Percentiles rank a stretch among this genome's conserved stretches.
These are phyloP conservation scores for Tillus elongatus DNA, from an alignment of 2,888 invertebrate species.

Conservation along the genomic window DNA sequence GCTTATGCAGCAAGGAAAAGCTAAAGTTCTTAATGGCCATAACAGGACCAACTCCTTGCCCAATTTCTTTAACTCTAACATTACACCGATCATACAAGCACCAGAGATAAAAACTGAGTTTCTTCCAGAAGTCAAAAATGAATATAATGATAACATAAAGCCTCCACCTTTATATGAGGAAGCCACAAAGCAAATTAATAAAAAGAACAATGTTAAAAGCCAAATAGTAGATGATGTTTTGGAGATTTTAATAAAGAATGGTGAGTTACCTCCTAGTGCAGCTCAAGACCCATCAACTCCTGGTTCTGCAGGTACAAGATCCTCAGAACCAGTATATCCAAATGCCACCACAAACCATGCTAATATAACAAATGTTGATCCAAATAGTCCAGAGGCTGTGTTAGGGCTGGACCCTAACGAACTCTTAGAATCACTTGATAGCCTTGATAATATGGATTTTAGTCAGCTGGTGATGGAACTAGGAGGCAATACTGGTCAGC, in stretches of 20 bases:
- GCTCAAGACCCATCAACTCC: constrained; percentile 62
- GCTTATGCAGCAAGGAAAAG: constrained; percentile 43
- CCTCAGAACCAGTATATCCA: constrained; percentile 33
- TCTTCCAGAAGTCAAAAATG: constrained; percentile 28
- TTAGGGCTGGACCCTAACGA: constrained; percentile 46
- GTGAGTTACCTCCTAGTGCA: constrained; percentile 83
- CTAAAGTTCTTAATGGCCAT: constrained; percentile 46
- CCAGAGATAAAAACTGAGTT: constrained; percentile 29
- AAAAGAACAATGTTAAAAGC: constrained; percentile 50
- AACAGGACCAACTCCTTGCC: constrained; percentile 49
- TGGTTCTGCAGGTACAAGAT: constrained; percentile 37
- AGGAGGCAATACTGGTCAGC: constrained; percentile 34
- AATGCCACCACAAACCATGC: constrained; percentile 32
- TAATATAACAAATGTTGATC: constrained; percentile 27
- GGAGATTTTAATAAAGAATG: constrained; percentile 87
- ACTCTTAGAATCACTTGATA: constrained; percentile 56
- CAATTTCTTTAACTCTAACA: constrained; percentile 46
- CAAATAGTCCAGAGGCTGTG: constrained; percentile 36
- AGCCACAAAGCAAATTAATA: constrained; percentile 53
- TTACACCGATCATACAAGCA: constrained; percentile 28
- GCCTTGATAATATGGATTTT: constrained; percentile 56
- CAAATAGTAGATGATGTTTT: constrained; percentile 86
- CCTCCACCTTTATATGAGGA: constrained; percentile 64
- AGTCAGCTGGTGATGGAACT: constrained; percentile 50
- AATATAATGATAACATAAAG: constrained; percentile 41